A percentile compares a stretch with the other conserved stretches of the same genome.
Conservation (phyloP, 2,113 vertebrate genomes). For the Siniperca knerii region DNA sequence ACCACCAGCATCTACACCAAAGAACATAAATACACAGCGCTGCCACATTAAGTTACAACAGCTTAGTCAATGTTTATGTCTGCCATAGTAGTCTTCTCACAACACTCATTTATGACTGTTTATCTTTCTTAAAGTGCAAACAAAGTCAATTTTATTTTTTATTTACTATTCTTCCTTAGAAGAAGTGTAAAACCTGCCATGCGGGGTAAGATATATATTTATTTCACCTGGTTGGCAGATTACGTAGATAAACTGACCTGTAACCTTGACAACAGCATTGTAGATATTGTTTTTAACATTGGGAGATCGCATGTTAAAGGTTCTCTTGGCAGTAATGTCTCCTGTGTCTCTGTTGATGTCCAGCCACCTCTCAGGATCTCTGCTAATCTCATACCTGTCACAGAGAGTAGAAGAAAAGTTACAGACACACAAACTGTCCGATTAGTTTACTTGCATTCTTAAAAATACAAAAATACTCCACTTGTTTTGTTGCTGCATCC, state of each 20-base stretch:
- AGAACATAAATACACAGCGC: not conserved
- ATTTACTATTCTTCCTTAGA: not conserved
- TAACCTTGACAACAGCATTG: conserved; percentile 87
- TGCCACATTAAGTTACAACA: not conserved
- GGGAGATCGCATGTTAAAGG: conserved; percentile 86
- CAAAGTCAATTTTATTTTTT: not conserved
- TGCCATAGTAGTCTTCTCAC: not conserved
- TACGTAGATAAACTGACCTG: conserved; percentile 84
- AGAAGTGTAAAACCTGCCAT: not conserved
- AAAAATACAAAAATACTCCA: not conserved
- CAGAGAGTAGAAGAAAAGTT: not conserved
- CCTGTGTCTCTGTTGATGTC: conserved; percentile 85
- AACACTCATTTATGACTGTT: not conserved
- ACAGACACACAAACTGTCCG: not conserved
- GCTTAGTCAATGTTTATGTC: not conserved
- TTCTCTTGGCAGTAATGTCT: conserved; percentile 83
- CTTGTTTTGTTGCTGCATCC: conserved; percentile 4
- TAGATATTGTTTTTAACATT: conserved; percentile 90
- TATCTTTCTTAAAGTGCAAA: not conserved
- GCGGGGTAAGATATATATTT: not conserved
- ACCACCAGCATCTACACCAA: conserved; percentile 73
- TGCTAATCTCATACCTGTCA: conserved; percentile 88
- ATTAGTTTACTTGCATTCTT: not conserved
- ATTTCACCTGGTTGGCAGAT: not conserved
- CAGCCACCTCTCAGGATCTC: conserved; percentile 91